phyloP scores from a whole-genome alignment of 1,140 invertebrate species.

The Trissolcus basalis region DNA sequence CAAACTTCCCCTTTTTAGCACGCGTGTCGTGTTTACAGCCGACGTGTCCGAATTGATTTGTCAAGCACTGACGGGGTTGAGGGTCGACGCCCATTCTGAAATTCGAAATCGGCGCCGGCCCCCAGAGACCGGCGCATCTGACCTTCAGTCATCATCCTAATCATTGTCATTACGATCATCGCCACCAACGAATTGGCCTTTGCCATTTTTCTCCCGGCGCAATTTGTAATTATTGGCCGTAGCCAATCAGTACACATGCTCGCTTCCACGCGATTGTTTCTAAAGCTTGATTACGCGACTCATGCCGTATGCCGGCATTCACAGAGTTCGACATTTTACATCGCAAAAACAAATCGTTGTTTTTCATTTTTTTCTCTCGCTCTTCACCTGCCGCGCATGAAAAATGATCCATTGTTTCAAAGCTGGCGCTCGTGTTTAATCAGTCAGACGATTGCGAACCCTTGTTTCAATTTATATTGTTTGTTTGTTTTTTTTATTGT shows the following conservation, averaged over 20 bases:
- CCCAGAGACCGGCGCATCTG: conserved; percentile 40
- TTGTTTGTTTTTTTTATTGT: conserved; percentile 7
- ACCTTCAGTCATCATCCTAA: conserved; percentile 22
- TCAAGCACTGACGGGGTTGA: conserved; percentile 62
- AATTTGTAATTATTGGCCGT: conserved; percentile 51
- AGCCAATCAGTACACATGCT: conserved; percentile 40
- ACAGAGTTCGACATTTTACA: conserved; percentile 18
- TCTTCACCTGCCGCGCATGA: conserved; percentile 23
- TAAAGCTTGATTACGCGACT: conserved; percentile 42
- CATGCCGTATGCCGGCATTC: conserved; percentile 22
- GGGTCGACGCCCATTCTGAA: conserved; percentile 55
- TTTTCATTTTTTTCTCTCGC: conserved; percentile 28
- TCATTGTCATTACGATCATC: conserved; percentile 10
- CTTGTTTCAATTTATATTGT: conserved; percentile 15
- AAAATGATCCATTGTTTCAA: conserved; percentile 38
- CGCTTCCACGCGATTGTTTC: conserved; percentile 45
- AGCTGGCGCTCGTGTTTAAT: conserved; percentile 26
- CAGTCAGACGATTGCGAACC: conserved; percentile 23
- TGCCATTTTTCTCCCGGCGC: conserved; percentile 40
- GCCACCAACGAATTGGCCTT: neutral
- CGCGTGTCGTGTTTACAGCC: conserved; percentile 69
- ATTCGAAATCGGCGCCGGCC: conserved; percentile 66
- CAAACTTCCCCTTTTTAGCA: conserved; percentile 54
- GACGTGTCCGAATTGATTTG: conserved; percentile 74
- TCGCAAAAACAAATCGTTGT: conserved; percentile 24